Evolutionary conservation across 2,113 vertebrate species (phyloP).

Genomic region (Alouatta palliata): DNA sequence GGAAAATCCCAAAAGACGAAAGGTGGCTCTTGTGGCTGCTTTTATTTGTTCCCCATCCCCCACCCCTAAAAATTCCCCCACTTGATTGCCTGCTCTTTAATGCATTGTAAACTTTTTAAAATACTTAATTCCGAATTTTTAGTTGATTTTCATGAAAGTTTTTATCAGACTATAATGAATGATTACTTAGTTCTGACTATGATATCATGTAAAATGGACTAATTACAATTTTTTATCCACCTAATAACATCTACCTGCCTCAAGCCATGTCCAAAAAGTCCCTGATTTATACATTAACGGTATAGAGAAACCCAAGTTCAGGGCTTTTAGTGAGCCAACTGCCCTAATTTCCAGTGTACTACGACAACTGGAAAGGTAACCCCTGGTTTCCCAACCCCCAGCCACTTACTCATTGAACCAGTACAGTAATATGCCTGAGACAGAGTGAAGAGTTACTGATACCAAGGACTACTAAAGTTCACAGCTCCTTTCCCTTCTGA

Average conservation of each 20-base stretch:
- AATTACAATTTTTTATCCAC: background rate
- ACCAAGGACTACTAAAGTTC: too few relatives aligned
- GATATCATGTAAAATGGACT: background rate
- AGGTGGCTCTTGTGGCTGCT: background rate
- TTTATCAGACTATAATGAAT: background rate
- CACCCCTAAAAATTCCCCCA: background rate
- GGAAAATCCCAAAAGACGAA: background rate
- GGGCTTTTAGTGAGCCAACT: background rate
- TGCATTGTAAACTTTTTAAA: background rate
- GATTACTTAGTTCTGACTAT: background rate
- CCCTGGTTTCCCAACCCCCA: background rate
- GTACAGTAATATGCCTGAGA: background rate
- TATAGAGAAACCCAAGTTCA: background rate
- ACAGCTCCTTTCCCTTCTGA: background rate
- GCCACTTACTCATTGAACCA: background rate
- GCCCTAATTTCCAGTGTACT: background rate
- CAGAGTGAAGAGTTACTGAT: background rate
- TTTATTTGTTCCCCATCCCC: background rate
- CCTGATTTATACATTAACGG: background rate
- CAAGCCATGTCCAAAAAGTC: background rate
- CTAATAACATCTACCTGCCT: background rate
- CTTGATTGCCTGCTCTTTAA: background rate
- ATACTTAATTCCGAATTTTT: slow-evolving; percentile 1
- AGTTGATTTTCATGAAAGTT: background rate
- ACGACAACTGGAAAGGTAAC: background rate